These are phyloP conservation scores for Dyspetes luteomarginatus DNA, from an alignment of 2,888 invertebrate genomes.

Conservation along the genomic window DNA sequence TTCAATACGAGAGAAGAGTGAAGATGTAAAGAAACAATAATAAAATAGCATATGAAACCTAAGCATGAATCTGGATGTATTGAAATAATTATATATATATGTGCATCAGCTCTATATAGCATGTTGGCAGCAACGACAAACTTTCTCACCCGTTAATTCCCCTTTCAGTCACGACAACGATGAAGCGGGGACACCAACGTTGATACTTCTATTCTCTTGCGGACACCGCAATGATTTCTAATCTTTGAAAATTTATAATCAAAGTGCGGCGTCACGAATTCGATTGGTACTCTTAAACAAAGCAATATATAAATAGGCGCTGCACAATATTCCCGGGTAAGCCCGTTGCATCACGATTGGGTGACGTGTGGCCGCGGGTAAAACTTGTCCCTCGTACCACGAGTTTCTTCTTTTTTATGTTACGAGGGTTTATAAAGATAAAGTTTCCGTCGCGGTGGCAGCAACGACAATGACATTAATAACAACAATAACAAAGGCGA, in stretches of 20 bases:
- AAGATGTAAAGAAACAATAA: too few species aligned
- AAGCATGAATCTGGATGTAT: constrained; percentile 13
- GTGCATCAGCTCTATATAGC: constrained; percentile 10
- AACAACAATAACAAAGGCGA: not conserved
- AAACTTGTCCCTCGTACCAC: constrained; percentile 65
- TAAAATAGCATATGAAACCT: too few species aligned
- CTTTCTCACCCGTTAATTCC: constrained; percentile 62
- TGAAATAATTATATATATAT: constrained; percentile 44
- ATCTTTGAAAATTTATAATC: constrained; percentile 65
- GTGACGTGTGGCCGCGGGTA: constrained; percentile 75
- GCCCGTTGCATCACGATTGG: constrained; percentile 77
- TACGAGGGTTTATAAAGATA: constrained; percentile 75
- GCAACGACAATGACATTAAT: constrained; percentile 1
- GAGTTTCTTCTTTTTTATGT: constrained; percentile 63
- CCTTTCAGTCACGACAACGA: constrained; percentile 60
- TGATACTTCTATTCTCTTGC: constrained; percentile 41
- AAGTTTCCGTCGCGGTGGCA: constrained; percentile 69
- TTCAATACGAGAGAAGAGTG: too few species aligned
- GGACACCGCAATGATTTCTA: constrained; percentile 59
- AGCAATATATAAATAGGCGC: constrained; percentile 14
- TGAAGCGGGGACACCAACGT: constrained; percentile 42
- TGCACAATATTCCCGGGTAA: constrained; percentile 16
- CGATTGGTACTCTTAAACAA: constrained; percentile 46
- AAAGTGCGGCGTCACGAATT: constrained; percentile 59
- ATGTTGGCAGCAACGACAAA: constrained; percentile 44